phyloP scores from a whole-genome alignment of 2,113 vertebrate genomes.

The Suricata suricatta region DNA sequence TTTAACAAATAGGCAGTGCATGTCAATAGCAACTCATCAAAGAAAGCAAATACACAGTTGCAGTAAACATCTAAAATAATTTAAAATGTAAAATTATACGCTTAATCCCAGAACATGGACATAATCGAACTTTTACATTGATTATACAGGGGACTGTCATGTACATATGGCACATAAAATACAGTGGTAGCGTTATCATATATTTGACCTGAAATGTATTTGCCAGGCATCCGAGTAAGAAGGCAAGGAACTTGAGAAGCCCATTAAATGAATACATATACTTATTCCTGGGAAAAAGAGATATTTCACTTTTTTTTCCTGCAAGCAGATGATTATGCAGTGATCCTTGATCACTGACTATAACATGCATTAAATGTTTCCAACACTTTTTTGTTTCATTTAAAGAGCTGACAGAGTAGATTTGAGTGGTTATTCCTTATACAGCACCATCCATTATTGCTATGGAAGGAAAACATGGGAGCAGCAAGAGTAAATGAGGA shows the following conservation, averaged over 20 bases:
- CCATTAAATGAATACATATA: neutral
- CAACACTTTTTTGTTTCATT: neutral
- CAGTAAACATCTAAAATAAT: neutral
- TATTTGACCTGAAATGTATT: neutral
- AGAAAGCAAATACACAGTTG: neutral
- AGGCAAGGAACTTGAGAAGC: neutral
- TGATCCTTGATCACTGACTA: neutral
- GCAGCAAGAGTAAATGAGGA: neutral
- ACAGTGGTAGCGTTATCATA: neutral
- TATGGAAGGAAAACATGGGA: neutral
- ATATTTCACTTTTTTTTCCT: neutral
- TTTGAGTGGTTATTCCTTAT: neutral
- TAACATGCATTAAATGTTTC: neutral
- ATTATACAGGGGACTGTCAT: neutral
- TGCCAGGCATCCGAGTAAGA: neutral
- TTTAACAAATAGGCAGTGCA: neutral
- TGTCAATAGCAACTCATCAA: neutral
- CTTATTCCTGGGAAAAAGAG: neutral
- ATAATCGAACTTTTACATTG: neutral
- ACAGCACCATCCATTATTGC: neutral
- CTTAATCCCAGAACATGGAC: neutral
- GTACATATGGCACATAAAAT: neutral
- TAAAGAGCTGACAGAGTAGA: neutral
- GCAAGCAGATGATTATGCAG: neutral
- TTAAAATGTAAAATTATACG: neutral